phyloP scores from a whole-genome alignment of 2,113 vertebrate genomes.

The Plotosus lineatus region DNA sequence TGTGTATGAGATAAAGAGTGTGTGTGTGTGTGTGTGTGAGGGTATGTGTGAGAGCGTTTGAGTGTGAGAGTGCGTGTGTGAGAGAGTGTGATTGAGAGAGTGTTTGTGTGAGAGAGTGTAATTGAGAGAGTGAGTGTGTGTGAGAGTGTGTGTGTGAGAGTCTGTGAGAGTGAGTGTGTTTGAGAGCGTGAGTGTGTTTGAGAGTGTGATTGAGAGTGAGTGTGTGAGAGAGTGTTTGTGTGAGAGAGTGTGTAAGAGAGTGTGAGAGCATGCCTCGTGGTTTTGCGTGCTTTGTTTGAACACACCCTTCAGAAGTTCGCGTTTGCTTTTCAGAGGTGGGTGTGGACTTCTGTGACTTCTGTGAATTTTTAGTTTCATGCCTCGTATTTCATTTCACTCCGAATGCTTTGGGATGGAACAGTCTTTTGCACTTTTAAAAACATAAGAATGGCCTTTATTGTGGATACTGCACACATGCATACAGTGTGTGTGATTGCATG shows the following conservation, averaged over 20 bases:
- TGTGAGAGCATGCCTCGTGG: neutral
- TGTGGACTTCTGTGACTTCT: neutral
- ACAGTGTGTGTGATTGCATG: too few species aligned
- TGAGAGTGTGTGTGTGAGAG: neutral
- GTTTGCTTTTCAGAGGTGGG: neutral
- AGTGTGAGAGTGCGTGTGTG: neutral
- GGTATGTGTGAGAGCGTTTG: neutral
- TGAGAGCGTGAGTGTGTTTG: too few species aligned
- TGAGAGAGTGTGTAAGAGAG: neutral
- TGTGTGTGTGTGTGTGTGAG: neutral
- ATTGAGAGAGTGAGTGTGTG: too few species aligned
- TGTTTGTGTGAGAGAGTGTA: too few species aligned
- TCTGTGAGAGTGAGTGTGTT: too few species aligned
- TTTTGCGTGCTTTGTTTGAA: conserved; percentile 18
- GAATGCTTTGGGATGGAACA: neutral
- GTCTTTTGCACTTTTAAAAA: neutral
- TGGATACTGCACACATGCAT: too few species aligned
- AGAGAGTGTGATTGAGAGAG: too few species aligned
- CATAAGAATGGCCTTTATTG: too few species aligned
- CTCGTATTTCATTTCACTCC: neutral
- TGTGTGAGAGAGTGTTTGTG: neutral
- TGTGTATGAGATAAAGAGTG: too few species aligned
- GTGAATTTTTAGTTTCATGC: neutral
- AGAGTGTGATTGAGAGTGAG: neutral
- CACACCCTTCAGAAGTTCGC: neutral